A percentile compares a stretch with the other conserved stretches of the same genome.
Evolutionary conservation across 2,113 vertebrate genomes (phyloP).

Genomic region (Symphodus melops): DNA sequence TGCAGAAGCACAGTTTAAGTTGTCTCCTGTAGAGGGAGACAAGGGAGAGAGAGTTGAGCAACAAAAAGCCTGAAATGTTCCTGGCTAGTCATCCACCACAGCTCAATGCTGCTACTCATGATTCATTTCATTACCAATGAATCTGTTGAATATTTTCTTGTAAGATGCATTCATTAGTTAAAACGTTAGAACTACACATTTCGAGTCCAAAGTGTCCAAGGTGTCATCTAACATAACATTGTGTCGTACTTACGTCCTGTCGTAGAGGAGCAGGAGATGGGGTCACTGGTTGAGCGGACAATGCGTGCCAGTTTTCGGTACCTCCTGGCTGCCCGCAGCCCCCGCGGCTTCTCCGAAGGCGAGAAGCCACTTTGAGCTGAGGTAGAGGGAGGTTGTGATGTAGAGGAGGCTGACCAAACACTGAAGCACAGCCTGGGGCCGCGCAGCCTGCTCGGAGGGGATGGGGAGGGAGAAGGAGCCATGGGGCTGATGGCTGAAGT

Average conservation of each 20-base stretch:
- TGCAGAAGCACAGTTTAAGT: conserved; percentile 64
- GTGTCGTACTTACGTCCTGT: conserved; percentile 83
- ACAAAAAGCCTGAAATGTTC: background rate
- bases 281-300: conserved; percentile 94
- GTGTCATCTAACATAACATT: background rate
- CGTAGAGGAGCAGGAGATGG: conserved; percentile 84
- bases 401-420: conserved; percentile 81
- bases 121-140: background rate
- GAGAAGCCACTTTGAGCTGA: conserved; percentile 65
- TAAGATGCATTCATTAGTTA: background rate
- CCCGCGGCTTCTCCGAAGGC: conserved; percentile 65
- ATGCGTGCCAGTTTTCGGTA: conserved; percentile 81
- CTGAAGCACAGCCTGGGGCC: conserved; percentile 86
- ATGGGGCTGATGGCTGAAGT: conserved; percentile 71
- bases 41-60: conserved; percentile 18
- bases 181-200: background rate
- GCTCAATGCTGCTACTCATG: background rate
- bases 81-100: background rate
- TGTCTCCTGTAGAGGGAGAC: conserved; percentile 76
- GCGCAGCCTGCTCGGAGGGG: conserved; percentile 71
- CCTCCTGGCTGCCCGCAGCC: conserved; percentile 57
- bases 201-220: background rate
- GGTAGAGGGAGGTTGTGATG: conserved; percentile 73
- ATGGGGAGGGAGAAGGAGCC: conserved; percentile 75
- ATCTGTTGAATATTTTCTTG: background rate